These are phyloP conservation scores for Ectobius pallidus DNA, from an alignment of 2,888 invertebrate genomes.

Conservation along the genomic window DNA sequence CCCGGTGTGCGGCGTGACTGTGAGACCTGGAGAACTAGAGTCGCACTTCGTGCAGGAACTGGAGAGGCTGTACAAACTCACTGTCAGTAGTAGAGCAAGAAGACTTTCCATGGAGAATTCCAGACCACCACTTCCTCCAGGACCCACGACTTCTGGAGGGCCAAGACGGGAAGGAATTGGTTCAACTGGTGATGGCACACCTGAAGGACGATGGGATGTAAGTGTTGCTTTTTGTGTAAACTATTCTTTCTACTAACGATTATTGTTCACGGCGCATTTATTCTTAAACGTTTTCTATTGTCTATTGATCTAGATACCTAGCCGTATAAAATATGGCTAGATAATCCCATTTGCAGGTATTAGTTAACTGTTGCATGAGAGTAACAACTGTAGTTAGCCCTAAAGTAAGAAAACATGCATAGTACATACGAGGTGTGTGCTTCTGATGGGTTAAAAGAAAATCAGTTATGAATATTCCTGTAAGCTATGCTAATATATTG, in stretches of 20 bases:
- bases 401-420: too few relatives aligned
- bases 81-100: constrained; percentile 26
- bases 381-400: too few relatives aligned
- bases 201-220: constrained; percentile 72
- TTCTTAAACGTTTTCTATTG: not conserved
- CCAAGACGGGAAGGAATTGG: constrained; percentile 55
- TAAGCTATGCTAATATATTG: too few relatives aligned
- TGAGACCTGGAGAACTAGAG: constrained; percentile 82
- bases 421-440: too few relatives aligned
- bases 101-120: constrained; percentile 25
- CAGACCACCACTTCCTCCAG: constrained; percentile 9
- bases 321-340: too few relatives aligned
- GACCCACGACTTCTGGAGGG: constrained; percentile 44
- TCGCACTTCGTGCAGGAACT: constrained; percentile 81
- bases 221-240: constrained; percentile 33
- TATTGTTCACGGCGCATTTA: not conserved
- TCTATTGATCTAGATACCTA: too few relatives aligned
- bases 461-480: too few relatives aligned
- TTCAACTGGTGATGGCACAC: constrained; percentile 56
- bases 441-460: too few relatives aligned
- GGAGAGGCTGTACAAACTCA: constrained; percentile 68
- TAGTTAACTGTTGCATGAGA: too few relatives aligned
- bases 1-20: constrained; percentile 86
- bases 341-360: too few relatives aligned
- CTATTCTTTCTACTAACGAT: not conserved